These are phyloP conservation scores for Peromyscus leucopus DNA, from an alignment of 2,113 vertebrate genomes.

Conservation along the genomic window DNA sequence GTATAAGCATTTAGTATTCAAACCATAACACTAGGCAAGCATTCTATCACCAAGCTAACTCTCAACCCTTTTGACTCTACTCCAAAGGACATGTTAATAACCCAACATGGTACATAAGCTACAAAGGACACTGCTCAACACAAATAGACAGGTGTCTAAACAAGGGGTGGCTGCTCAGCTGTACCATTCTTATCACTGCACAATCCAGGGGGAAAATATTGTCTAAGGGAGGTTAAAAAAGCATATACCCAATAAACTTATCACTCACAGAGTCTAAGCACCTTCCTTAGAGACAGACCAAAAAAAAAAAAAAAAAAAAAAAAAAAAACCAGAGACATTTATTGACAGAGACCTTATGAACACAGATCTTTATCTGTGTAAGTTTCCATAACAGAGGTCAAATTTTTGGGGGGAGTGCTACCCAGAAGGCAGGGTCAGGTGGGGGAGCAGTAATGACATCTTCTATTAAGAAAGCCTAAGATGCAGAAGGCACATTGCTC, in stretches of 20 bases:
- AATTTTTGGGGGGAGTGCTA: constrained; percentile 40
- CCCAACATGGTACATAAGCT: no score
- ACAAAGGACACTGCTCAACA: neutral
- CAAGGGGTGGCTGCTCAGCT: neutral
- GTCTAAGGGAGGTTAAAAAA: constrained; percentile 81
- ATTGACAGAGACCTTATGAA: constrained; percentile 48
- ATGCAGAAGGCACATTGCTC: constrained; percentile 37
- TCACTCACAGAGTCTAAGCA: constrained; percentile 82
- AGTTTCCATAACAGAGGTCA: constrained; percentile 39
- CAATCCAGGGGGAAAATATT: constrained; percentile 33
- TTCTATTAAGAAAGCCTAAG: neutral
- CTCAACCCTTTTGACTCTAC: neutral
- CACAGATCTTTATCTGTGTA: constrained; percentile 60
- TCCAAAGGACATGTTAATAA: neutral
- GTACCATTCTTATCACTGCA: constrained; percentile 64
- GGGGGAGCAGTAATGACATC: constrained; percentile 57
- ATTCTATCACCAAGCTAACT: no score
- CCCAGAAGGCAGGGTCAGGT: constrained; percentile 22
- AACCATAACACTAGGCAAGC: neutral
- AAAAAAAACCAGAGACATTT: constrained; percentile 70
- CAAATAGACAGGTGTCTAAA: neutral
- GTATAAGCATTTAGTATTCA: neutral
- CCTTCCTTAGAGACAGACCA: constrained; percentile 79
- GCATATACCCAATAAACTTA: constrained; percentile 83
- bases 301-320: neutral